Evolutionary conservation across 1,140 invertebrate genomes (phyloP), one percentile per base, ranked within the genome.

Genomic region (Gryon sp.): DNA sequence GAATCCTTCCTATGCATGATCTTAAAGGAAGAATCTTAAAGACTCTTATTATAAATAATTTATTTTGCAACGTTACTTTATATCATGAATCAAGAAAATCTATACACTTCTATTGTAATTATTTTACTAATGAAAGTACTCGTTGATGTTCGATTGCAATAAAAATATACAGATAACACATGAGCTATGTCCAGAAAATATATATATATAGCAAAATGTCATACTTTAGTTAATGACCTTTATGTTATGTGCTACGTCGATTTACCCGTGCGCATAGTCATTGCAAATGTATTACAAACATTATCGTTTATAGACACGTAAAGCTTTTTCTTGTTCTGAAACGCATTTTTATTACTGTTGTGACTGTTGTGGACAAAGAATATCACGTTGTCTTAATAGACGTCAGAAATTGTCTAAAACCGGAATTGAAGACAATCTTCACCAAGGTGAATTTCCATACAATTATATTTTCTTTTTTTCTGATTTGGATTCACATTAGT

Each of bases 321-420:
- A 26, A 65, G 59, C 43, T 65, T 30, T 19, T 15, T 65, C 24
- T 7, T n/a, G 34, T 40, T 5, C 16, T 65, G n/a, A n/a, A n/a
- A n/a, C 24, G 14, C 11, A 9, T 14, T 65, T n/a, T 73, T 65
- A 74, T 65, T 74, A 66, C 59, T 34, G 52, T 50, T 59, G 43
- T 74, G 70, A 59, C 60, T 52, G 70, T 74, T 52, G 70, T 74
- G 60, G 70, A 60, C 60, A 60, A 74, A 22, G 70, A 63, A 73
- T 57, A 48, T 4, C 14, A 43, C 69, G 59, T 73, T 73, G 50
- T 65, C 59, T 30, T 57, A 59, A n/a, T 4, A 46, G 52, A 73
- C 69, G 60, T 41, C 14, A 26, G 9, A 46, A 43, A 28, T 36
- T 14, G 19, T 15, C 41, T 32, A 9, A 57, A 40, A 18, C 18